Percentiles rank a stretch among this genome's conserved stretches.
phyloP scores from a whole-genome alignment of 2,797 vertebrate genomes.

The Macropus fuliginosus region DNA sequence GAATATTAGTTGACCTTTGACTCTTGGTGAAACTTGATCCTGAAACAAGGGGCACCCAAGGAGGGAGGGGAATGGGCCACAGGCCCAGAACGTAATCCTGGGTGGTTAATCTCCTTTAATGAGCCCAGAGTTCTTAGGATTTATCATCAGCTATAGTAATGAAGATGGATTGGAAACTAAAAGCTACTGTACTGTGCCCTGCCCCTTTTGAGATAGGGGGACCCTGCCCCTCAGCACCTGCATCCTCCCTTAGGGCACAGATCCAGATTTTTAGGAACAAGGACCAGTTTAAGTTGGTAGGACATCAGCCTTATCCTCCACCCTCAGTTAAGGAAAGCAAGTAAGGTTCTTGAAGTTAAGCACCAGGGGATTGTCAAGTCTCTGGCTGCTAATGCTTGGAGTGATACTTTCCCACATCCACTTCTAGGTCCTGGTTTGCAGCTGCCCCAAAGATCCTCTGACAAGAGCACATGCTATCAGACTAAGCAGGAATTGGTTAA shows the following conservation, averaged over 20 bases:
- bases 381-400: neutral
- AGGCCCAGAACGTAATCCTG: neutral
- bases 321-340: neutral
- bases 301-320: neutral
- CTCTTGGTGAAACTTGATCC: conserved; percentile 51
- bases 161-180: conserved; percentile 16
- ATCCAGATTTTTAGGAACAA: neutral
- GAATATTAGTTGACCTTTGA: conserved; percentile 53
- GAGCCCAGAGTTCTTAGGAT: conserved; percentile 31
- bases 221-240: neutral
- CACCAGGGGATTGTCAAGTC: neutral
- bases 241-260: neutral
- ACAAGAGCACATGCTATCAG: neutral
- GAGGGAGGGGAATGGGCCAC: conserved; percentile 4
- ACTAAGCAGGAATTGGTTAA: neutral
- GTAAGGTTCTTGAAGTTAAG: neutral
- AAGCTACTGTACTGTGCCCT: neutral
- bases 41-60: neutral
- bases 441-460: neutral
- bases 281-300: neutral
- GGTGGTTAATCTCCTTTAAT: conserved; percentile 17
- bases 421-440: neutral
- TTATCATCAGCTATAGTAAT: conserved; percentile 44
- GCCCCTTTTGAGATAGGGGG: neutral
- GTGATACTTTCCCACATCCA: neutral